A percentile compares a stretch with the other conserved stretches of the same genome.
Conservation (phyloP, 2,113 vertebrate genomes). For the Phylloscopus trochiloides region DNA sequence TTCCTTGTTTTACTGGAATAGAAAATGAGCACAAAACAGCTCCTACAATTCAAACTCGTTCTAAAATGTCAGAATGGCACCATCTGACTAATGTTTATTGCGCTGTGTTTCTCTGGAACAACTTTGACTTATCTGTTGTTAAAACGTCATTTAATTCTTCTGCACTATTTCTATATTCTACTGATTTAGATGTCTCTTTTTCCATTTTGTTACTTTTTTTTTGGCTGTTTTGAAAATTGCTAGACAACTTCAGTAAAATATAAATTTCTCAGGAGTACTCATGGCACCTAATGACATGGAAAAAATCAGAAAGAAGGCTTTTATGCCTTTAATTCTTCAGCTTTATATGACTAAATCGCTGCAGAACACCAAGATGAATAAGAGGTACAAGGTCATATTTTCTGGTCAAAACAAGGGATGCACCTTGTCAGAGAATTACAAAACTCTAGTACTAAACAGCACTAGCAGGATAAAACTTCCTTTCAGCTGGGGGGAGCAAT, state of each 20-base stretch:
- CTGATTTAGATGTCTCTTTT: background rate
- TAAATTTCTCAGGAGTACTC: background rate
- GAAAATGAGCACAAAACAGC: background rate
- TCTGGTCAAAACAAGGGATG: background rate
- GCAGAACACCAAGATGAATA: background rate
- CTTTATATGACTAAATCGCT: background rate
- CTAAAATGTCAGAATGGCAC: background rate
- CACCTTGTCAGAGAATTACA: background rate
- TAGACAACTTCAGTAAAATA: background rate
- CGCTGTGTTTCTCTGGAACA: background rate
- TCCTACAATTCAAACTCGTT: background rate
- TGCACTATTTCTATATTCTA: background rate
- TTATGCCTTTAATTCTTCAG: background rate
- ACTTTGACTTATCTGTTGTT: background rate
- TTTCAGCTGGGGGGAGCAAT: background rate
- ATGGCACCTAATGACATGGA: background rate
- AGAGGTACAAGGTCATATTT: background rate
- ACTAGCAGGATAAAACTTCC: background rate
- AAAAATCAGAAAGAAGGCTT: background rate
- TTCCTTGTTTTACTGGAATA: background rate
- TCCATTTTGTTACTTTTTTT: background rate
- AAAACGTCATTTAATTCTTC: background rate
- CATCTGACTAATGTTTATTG: background rate
- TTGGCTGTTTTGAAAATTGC: background rate
- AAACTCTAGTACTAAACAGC: background rate